A percentile compares a stretch with the other conserved stretches of the same genome.
phyloP scores from a whole-genome alignment of 2,797 vertebrate species.

The Vireo griseus region DNA sequence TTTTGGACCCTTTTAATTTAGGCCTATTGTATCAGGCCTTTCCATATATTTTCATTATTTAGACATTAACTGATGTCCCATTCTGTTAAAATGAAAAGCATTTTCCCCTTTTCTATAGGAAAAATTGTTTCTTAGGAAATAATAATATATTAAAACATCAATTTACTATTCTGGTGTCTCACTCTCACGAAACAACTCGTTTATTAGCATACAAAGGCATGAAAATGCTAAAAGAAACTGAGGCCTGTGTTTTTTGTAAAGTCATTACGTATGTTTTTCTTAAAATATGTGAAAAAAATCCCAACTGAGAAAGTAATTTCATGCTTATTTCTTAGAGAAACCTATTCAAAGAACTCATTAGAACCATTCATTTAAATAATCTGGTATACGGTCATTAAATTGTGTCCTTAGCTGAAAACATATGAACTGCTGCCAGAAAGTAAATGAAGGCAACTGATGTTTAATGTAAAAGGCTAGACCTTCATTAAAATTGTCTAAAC shows the following conservation, averaged over 20 bases:
- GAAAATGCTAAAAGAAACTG: conserved; percentile 4
- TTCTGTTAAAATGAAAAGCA: neutral
- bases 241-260: neutral
- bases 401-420: conserved; percentile 62
- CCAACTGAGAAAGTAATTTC: conserved; percentile 67
- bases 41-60: neutral
- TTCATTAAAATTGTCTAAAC: conserved; percentile 66
- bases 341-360: conserved; percentile 72
- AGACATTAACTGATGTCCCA: neutral
- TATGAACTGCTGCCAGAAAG: conserved; percentile 62
- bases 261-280: conserved; percentile 55
- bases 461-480: conserved; percentile 68
- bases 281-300: conserved; percentile 65
- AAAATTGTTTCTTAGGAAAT: conserved; percentile 24
- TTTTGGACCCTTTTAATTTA: neutral
- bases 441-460: conserved; percentile 69
- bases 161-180: neutral
- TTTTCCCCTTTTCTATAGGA: neutral
- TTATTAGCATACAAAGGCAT: conserved; percentile 19
- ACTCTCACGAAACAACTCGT: neutral
- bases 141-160: neutral
- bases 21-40: neutral
- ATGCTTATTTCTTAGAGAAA: conserved; percentile 69
- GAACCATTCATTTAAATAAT: conserved; percentile 75
- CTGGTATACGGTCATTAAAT: conserved; percentile 68